phyloP scores from a whole-genome alignment of 2,888 invertebrate genomes.

The Eupithecia dodoneata region DNA sequence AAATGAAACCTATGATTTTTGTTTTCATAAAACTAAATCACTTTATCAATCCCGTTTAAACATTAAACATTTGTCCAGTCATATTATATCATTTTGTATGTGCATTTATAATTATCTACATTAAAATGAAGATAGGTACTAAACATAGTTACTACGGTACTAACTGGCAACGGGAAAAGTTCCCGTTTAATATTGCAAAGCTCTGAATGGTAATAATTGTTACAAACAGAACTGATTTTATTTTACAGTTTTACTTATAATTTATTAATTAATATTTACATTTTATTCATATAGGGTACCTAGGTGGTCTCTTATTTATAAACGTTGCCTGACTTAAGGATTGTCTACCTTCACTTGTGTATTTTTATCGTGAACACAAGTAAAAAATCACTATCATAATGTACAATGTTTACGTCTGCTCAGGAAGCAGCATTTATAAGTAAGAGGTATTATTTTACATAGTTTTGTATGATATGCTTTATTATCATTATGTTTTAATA shows the following conservation, averaged over 20 bases:
- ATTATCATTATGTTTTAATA: slow-evolving; percentile 56
- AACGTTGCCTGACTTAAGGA: not conserved
- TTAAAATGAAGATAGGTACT: not conserved
- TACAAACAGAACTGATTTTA: not conserved
- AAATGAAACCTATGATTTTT: not conserved
- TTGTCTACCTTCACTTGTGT: not conserved
- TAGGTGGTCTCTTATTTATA: not conserved
- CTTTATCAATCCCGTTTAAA: not conserved
- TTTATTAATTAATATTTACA: slow-evolving; percentile 41
- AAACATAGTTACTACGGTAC: too few relatives aligned
- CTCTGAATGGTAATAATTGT: not conserved
- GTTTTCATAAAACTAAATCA: not conserved
- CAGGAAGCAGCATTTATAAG: slow-evolving; percentile 10
- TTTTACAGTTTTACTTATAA: not conserved
- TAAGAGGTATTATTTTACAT: slow-evolving; percentile 48
- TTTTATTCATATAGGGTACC: slow-evolving; percentile 12
- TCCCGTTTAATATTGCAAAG: not conserved
- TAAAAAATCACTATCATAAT: not conserved
- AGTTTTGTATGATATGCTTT: slow-evolving; percentile 72
- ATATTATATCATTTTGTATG: not conserved
- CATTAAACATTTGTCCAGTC: not conserved
- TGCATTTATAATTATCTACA: not conserved
- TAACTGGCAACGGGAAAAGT: not conserved
- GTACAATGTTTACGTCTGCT: not conserved
- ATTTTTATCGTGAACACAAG: not conserved